Base-by-base conservation (phyloP, 2,797 vertebrate species). In the Myripristis murdjan region DNA sequence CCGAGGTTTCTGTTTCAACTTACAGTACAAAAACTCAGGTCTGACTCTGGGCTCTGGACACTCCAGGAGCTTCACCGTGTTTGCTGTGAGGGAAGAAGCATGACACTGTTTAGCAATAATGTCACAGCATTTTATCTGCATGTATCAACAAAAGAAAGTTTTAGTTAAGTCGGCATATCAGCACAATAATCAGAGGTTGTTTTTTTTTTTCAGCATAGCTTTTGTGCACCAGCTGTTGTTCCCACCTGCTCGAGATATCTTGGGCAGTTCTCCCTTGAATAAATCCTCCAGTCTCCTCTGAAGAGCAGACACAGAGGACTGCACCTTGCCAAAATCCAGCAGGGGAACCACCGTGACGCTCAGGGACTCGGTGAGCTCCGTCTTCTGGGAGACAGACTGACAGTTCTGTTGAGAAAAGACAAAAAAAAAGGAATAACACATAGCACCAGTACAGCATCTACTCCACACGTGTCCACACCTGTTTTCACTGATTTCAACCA, bases 31-130 rank as follows among this genome's bases (percentile, higher is more conserved):
- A 31, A 81, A 78, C 58, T 81, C 33, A 8, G 33, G 33, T 35
- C 33, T 35, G 33, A 9, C 33, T 33, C 75, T 69, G 51, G 81
- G 64, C 44, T 68, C 72, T 11, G 72, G 70, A 62, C 72, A 69
- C 41, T 79, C 64, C 44, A 75, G 35, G 51, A 79, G 33, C 59
- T 75, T 79, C 60, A 83, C 77, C 24, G 81, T 65, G 62, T 64
- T 69, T 11, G 65, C 73, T 80, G 67, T 15, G 57, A 47, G 81
- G 39, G 37, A 69, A 70, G 51, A 52, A 24, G 35, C 23, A 57
- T 60, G 4, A 43, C 43, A 35, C 8, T 8, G 33, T 10, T 9
- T 11, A 35, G 11, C 33, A 35, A 35, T 35, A 35, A 35, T 10
- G 11, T n/a, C 31, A 7, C 31, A 7, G 4, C 2, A 31, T 31